phyloP scores from a whole-genome alignment of 2,113 vertebrate genomes.

The Apaloderma vittatum region DNA sequence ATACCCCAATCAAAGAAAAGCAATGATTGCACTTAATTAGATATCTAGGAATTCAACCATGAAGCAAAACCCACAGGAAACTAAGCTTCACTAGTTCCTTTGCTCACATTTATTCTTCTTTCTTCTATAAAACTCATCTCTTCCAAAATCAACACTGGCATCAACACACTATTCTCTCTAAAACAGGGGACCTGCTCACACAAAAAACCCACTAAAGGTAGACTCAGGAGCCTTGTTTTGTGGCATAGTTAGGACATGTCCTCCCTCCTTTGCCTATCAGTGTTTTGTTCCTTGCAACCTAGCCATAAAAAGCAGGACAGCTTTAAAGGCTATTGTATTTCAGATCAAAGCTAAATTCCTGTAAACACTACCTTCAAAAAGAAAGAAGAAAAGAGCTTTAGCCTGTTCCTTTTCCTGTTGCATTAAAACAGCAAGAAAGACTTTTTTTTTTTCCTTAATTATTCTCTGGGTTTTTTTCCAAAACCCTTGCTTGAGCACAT shows the following conservation, averaged over 20 bases:
- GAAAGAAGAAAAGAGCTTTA: not conserved
- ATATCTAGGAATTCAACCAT: not conserved
- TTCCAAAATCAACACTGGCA: not conserved
- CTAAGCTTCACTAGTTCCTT: not conserved
- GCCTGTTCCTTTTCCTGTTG: not conserved
- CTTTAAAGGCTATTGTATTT: not conserved
- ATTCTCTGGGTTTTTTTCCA: not conserved
- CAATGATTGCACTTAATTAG: not conserved
- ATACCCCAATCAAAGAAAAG: not conserved
- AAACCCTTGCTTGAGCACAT: not conserved
- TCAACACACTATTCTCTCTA: not conserved
- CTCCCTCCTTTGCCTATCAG: not conserved
- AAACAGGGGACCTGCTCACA: not conserved
- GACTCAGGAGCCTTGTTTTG: not conserved
- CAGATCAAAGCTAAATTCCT: constrained; percentile 15
- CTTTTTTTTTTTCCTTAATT: not conserved
- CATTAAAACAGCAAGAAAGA: not conserved
- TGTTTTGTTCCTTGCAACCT: not conserved
- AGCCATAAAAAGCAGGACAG: not conserved
- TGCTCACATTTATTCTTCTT: not conserved
- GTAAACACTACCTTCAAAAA: constrained; percentile 10
- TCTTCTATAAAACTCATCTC: not conserved
- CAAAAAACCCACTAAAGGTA: not conserved
- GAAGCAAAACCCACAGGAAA: constrained; percentile 21
- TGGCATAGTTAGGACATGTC: not conserved